Base-by-base conservation (phyloP, 2,797 vertebrate genomes). In the Ispidina lecontei region DNA sequence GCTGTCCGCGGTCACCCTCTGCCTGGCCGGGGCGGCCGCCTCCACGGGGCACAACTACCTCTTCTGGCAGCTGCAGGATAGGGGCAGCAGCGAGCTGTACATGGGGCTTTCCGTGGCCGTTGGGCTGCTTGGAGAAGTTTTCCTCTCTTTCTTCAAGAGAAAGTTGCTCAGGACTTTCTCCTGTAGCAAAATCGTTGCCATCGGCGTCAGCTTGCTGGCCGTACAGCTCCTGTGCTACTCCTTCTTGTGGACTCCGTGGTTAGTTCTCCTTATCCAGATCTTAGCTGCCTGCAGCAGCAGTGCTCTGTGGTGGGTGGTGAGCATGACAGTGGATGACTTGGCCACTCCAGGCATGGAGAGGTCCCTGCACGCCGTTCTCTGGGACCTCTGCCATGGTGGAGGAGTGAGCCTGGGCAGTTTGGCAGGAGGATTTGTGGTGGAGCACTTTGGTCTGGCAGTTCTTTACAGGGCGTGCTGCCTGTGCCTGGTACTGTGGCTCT, bases 21-120 rank as follows among this genome's bases (percentile, higher is more conserved):
- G 98, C 78, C 77, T 99, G 78, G 80, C 92, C 0, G 98, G 98
- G 0, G 91, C 89, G 0, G 95, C 96, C 1, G 22, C 84, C 43
- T 98, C 99, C 1, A 54, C 95, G 0, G 95, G 97, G 46, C 98
- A 98, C 18, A 98, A 98, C 97, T 99, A 99, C 76, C 97, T 99
- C 6, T 97, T 98, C 79, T 99, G 99, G 99, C 97, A 98, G 96
- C 98, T 99, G 98, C 93, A 98, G 95, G 98, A 99, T 75, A 96
- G 84, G 1, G 98, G 98, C 54, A 97, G 98, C 89, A 79, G 85
- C 1, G 98, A 99, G 95, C 96, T 98, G 55, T 98, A 98, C 93
- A 98, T 99, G 98, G 99, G 98, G 6, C 59, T 98, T 55, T 94
- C 97, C 0, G 96, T 98, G 3, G 94, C 98, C 2, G 18, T 98